These are phyloP conservation scores for Eurystomus glaucurus DNA, from an alignment of 2,797 vertebrate species.

Conservation along the genomic window DNA sequence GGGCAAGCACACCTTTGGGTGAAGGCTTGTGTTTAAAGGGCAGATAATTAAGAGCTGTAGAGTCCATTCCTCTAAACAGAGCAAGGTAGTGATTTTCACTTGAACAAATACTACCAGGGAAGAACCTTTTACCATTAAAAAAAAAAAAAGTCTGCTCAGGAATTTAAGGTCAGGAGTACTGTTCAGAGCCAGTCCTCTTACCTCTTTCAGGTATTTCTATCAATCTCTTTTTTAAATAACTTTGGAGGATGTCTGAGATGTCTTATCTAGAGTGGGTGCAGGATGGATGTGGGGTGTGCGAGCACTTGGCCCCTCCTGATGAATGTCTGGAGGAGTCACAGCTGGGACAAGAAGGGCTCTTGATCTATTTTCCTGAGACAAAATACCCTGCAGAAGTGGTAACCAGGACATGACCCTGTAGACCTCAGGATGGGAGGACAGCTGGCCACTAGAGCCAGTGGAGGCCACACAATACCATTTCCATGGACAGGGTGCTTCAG, in stretches of 20 bases:
- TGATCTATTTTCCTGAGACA: background rate
- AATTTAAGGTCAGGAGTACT: background rate
- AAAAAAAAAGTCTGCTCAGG: background rate
- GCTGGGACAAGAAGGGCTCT: background rate
- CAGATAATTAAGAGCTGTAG: constrained; percentile 35
- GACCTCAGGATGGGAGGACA: background rate
- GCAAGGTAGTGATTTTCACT: background rate
- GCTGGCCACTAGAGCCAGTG: background rate
- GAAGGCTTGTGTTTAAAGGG: constrained; percentile 2
- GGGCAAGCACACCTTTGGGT: background rate
- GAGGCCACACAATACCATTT: accelerated
- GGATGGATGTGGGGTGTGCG: accelerated
- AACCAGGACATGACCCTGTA: background rate
- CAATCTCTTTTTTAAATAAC: background rate
- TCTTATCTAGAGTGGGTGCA: background rate
- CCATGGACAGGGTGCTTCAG: background rate
- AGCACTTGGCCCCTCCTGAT: background rate
- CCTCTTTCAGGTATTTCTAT: background rate
- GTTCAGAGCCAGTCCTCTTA: background rate
- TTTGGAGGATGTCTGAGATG: background rate
- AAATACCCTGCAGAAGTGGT: background rate
- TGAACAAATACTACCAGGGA: background rate
- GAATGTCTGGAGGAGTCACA: background rate
- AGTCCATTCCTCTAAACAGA: background rate
- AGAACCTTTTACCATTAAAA: background rate